Evolutionary conservation across 2,797 vertebrate species (phyloP).

Genomic region (Smutsia gigantea): DNA sequence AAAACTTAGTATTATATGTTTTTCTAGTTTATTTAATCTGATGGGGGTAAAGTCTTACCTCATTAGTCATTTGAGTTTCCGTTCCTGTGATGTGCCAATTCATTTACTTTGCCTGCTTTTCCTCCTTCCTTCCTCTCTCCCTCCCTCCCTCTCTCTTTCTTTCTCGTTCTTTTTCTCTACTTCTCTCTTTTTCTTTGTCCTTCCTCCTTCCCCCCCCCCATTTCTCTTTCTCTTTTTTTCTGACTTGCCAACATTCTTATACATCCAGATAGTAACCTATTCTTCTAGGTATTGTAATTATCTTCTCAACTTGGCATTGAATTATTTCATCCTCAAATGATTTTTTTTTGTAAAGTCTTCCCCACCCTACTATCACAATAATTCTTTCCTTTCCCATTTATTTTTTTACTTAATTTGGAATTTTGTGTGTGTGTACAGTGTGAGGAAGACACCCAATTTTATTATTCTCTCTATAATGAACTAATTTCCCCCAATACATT

Average conservation of each 20-base stretch:
- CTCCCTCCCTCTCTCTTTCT: not conserved
- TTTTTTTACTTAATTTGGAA: not conserved
- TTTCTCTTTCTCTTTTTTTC: not conserved
- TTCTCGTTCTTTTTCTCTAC: too few species aligned
- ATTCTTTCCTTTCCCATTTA: not conserved
- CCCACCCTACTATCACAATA: not conserved
- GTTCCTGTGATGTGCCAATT: not conserved
- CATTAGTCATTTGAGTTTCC: not conserved
- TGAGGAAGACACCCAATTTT: not conserved
- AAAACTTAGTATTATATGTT: not conserved
- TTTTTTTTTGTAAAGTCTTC: not conserved
- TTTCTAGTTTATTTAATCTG: not conserved
- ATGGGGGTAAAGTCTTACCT: not conserved
- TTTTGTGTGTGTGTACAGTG: not conserved
- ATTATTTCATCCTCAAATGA: not conserved
- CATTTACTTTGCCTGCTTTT: not conserved
- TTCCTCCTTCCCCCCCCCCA: not conserved
- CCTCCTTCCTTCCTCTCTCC: too few species aligned
- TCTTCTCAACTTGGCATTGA: not conserved
- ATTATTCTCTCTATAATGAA: not conserved
- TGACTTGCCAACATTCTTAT: not conserved
- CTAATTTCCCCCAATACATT: not conserved
- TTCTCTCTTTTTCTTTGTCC: rapidly evolving
- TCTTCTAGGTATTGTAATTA: not conserved
- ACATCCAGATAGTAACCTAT: not conserved